phyloP scores from a whole-genome alignment of 2,888 invertebrate species.

The Cryptocephalus moraei region DNA sequence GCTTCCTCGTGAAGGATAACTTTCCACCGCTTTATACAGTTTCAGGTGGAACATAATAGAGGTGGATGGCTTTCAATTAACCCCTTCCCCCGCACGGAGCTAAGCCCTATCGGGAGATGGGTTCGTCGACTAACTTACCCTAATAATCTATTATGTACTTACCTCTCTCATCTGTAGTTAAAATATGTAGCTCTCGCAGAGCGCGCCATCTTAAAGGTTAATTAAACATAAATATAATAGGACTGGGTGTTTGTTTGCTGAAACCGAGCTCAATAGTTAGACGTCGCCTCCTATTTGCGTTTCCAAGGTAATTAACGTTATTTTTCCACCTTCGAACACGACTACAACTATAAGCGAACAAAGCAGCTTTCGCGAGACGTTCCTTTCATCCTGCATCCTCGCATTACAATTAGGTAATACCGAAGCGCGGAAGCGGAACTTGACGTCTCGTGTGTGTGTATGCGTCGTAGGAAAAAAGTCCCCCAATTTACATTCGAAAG shows the following conservation, averaged over 20 bases:
- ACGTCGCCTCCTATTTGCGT: not conserved
- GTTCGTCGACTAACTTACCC: conserved; percentile 27
- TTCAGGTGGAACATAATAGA: conserved; percentile 3
- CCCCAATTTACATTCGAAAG: not conserved
- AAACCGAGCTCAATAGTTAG: not conserved
- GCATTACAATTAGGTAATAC: no score
- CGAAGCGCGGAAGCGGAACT: no score
- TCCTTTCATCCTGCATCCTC: no score
- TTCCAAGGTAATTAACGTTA: not conserved
- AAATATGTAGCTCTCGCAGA: conserved; percentile 18
- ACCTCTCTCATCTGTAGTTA: conserved; percentile 22
- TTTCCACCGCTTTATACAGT: not conserved
- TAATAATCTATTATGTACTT: conserved; percentile 28
- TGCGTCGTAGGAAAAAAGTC: not conserved
- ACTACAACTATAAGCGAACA: no score
- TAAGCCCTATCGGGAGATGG: not conserved
- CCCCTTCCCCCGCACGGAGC: not conserved
- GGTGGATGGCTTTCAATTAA: conserved; percentile 4
- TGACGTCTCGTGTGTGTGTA: no score
- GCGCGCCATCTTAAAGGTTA: conserved; percentile 17
- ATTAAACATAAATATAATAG: conserved; percentile 17
- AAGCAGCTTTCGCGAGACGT: no score
- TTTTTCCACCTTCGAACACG: not conserved
- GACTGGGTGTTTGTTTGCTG: conserved; percentile 7
- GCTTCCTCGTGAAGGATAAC: not conserved